These are phyloP conservation scores for Falco concolor DNA, from an alignment of 2,797 vertebrate species.

Conservation along the genomic window DNA sequence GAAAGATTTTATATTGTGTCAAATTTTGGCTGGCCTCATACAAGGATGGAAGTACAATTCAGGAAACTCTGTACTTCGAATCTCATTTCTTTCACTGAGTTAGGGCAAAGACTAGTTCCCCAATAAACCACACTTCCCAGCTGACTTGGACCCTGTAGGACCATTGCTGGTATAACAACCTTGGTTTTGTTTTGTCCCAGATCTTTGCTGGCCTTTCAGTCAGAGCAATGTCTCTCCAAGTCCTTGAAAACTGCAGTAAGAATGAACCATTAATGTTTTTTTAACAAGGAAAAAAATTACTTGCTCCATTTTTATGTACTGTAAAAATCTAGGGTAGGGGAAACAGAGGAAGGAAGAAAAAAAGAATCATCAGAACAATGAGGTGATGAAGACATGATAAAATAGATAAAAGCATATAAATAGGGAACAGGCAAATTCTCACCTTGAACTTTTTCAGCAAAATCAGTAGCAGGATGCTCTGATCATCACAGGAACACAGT, in stretches of 20 bases:
- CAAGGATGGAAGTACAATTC: neutral
- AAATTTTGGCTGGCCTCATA: neutral
- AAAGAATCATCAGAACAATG: neutral
- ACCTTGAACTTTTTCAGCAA: neutral
- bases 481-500: neutral
- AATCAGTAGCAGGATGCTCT: neutral
- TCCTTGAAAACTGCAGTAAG: neutral
- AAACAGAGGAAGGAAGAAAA: neutral
- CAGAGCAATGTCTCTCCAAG: neutral
- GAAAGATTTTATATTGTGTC: neutral
- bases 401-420: neutral
- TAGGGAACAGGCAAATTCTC: neutral
- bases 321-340: neutral
- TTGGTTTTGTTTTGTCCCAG: neutral
- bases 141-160: neutral
- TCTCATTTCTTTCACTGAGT: neutral
- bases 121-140: neutral
- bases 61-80: neutral
- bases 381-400: neutral
- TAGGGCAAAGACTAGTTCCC: neutral
- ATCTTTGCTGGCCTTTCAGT: neutral
- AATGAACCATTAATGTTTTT: neutral
- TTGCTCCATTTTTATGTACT: neutral
- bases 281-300: neutral
- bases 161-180: neutral